Conservation (phyloP, 2,797 vertebrate species). For the Cynodonichthys magdalenae region DNA sequence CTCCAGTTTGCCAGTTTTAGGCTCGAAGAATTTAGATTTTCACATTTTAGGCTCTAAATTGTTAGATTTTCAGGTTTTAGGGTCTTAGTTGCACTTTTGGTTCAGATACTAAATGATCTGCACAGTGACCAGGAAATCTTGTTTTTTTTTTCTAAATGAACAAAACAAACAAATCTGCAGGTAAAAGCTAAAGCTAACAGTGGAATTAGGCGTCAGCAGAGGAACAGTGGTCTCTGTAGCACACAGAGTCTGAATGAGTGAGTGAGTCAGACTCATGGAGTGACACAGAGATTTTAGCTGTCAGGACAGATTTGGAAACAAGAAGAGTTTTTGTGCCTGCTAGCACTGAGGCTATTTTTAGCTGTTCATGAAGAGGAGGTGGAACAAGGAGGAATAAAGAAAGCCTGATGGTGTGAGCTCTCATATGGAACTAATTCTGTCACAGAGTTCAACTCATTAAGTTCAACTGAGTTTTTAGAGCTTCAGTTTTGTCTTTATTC, state of each 20-base stretch:
- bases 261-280: slow-evolving; percentile 22
- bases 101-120: slow-evolving; percentile 15
- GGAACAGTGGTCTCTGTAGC: slow-evolving; percentile 21
- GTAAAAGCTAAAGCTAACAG: background rate
- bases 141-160: too few species aligned
- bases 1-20: slow-evolving; percentile 3
- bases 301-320: slow-evolving; percentile 47
- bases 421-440: too few species aligned
- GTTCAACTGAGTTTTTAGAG: too few species aligned
- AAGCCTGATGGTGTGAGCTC: too few species aligned
- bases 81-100: slow-evolving; percentile 35
- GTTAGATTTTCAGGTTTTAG: slow-evolving; percentile 18
- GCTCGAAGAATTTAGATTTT: slow-evolving; percentile 37
- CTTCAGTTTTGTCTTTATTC: too few species aligned
- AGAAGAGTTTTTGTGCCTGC: slow-evolving; percentile 27
- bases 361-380: slow-evolving; percentile 13
- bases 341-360: slow-evolving; percentile 40
- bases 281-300: slow-evolving; percentile 39
- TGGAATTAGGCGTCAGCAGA: background rate
- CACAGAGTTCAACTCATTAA: too few species aligned
- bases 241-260: slow-evolving; percentile 22
- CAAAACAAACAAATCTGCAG: too few species aligned
- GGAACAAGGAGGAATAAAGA: slow-evolving; percentile 1
- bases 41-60: background rate
- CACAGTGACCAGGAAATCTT: slow-evolving; percentile 20